Base-by-base conservation (phyloP, 2,113 vertebrate genomes). In the Uria lomvia region DNA sequence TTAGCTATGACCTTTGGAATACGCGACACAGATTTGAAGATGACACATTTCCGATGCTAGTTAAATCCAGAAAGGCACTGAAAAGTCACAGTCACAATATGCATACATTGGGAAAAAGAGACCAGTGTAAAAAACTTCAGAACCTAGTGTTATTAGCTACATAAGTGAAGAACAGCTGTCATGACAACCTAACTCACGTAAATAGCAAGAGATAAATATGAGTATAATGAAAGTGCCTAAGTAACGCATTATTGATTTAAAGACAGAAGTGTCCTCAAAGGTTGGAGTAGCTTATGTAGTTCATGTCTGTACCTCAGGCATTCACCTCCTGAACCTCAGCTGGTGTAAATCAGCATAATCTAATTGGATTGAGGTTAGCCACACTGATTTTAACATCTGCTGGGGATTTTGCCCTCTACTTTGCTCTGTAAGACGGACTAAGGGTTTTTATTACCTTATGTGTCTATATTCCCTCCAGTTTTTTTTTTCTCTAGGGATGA, bases 41-140 rank as follows among this genome's bases (percentile, higher is more conserved):
- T 42, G 49, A 70, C 68, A 49, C 11, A 5, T 93, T 97, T 91
- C 43, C 13, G 15, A 85, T 65, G 42, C 24, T 91, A 86, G 82
- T 88, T 78, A 87, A 67, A 82, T 73, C 52, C 94, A 90, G 86
- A 97, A 97, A 97, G 82, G 77, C 73, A 83, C 74, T 72, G 52
- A 71, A 75, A 88, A 88, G 53, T 47, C 79, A 60, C 72, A 38
- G n/a, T n/a, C 72, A 47, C 72, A 50, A 17, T 86, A 78, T 66
- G 65, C 67, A 79, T 58, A 71, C 29, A n/a, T 5, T 23, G 42
- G 59, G 71, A 86, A 74, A 40, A 82, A 78, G 9, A 52, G 26
- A 59, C 36, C 38, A 8, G 11, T 21, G 30, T 53, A 73, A 97
- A 92, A 91, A 78, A 40, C 49, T 96, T 24, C 34, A 84, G 66